These are phyloP conservation scores for Glaucopsyche alexis DNA, from an alignment of 2,888 invertebrate species.

Conservation along the genomic window DNA sequence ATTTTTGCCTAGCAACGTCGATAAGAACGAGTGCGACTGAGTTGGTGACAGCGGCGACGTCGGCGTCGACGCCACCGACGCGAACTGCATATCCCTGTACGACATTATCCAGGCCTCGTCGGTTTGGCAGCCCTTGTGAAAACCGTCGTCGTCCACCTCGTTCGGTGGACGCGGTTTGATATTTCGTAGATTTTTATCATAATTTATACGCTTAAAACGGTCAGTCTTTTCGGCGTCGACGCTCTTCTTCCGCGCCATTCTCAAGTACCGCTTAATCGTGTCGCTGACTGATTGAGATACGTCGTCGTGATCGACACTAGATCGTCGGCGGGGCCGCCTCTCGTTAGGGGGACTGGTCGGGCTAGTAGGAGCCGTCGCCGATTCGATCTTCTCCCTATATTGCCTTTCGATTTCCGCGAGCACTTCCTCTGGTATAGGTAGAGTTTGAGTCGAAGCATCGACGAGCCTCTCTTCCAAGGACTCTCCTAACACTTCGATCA, in stretches of 20 bases:
- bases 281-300: constrained; percentile 93
- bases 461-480: constrained; percentile 76
- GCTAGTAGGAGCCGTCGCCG: constrained; percentile 64
- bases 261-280: constrained; percentile 90
- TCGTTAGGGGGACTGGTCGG: constrained; percentile 67
- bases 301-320: constrained; percentile 91
- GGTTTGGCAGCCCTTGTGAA: constrained; percentile 88
- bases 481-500: constrained; percentile 84
- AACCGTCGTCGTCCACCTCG: constrained; percentile 89
- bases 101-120: constrained; percentile 86
- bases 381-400: constrained; percentile 66
- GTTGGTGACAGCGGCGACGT: constrained; percentile 77
- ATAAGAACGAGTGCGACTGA: constrained; percentile 70
- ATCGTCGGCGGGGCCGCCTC: constrained; percentile 80
- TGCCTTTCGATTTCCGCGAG: constrained; percentile 73
- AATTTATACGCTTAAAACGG: constrained; percentile 92
- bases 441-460: constrained; percentile 82
- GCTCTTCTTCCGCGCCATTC: constrained; percentile 93
- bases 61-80: constrained; percentile 66
- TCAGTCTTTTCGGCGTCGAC: constrained; percentile 89
- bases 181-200: constrained; percentile 90
- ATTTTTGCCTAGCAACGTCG: constrained; percentile 63
- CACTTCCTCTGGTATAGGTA: constrained; percentile 78
- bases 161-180: constrained; percentile 89
- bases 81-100: constrained; percentile 64